These are phyloP conservation scores for Melanotaenia parkinsoni DNA, from an alignment of 2,797 vertebrate genomes.

Conservation along the genomic window DNA sequence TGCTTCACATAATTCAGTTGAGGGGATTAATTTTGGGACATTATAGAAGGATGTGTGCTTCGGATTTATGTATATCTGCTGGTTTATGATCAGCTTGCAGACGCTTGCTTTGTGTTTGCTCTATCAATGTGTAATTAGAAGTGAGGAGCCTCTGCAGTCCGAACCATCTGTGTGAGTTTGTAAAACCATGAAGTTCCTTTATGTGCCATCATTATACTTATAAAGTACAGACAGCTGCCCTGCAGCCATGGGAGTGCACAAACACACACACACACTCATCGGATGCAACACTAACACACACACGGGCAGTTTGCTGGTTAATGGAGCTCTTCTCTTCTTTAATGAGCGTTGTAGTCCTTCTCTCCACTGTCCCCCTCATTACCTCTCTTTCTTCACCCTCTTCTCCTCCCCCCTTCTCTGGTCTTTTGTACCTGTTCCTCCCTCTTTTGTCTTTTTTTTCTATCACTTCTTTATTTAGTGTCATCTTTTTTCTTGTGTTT, in stretches of 20 bases:
- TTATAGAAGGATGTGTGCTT: slow-evolving; percentile 30
- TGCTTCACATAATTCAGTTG: slow-evolving; percentile 53
- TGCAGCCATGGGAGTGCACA: slow-evolving; percentile 45
- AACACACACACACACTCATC: slow-evolving; percentile 29
- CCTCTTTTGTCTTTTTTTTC: slow-evolving; percentile 5
- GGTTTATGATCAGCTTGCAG: slow-evolving; percentile 39
- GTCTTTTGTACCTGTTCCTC: slow-evolving; percentile 44
- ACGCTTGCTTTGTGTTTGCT: slow-evolving; percentile 55
- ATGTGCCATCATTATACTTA: slow-evolving; percentile 74
- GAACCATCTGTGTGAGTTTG: slow-evolving; percentile 25
- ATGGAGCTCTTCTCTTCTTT: slow-evolving; percentile 80
- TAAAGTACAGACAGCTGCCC: slow-evolving; percentile 70
- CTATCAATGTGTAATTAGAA: slow-evolving; percentile 75
- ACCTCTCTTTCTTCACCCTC: slow-evolving; percentile 53
- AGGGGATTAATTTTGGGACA: slow-evolving; percentile 65
- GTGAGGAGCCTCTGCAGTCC: slow-evolving; percentile 55
- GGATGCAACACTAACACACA: slow-evolving; percentile 27
- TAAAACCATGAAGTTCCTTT: slow-evolving; percentile 52
- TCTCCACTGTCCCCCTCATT: slow-evolving; percentile 70
- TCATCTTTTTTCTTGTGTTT: slow-evolving; percentile 6
- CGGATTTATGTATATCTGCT: slow-evolving; percentile 2
- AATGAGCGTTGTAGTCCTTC: slow-evolving; percentile 75
- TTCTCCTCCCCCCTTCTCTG: slow-evolving; percentile 26
- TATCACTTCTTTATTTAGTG: slow-evolving; percentile 5
- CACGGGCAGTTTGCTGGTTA: slow-evolving; percentile 76